phyloP scores from a whole-genome alignment of 2,888 invertebrate genomes.

The Ctenicera cuprea region DNA sequence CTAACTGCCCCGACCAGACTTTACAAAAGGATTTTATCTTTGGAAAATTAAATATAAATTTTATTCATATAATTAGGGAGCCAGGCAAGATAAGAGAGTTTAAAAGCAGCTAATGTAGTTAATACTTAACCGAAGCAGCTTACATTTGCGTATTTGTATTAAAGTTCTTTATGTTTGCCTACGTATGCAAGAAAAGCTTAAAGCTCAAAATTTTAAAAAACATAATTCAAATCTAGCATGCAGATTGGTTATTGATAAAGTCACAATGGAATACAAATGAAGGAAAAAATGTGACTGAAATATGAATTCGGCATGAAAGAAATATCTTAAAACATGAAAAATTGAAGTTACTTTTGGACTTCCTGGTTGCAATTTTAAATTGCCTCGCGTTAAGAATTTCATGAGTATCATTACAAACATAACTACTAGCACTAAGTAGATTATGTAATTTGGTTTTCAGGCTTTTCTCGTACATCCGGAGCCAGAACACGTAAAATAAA shows the following conservation, averaged over 20 bases:
- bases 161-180: no score
- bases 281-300: conserved; percentile 35
- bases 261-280: conserved; percentile 40
- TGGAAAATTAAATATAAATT: conserved; percentile 2
- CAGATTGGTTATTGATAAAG: conserved; percentile 41
- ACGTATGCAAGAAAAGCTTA: neutral
- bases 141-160: no score
- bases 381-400: neutral
- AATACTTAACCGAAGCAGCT: no score
- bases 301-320: conserved; percentile 23
- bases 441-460: conserved; percentile 41
- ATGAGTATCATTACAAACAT: neutral
- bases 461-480: conserved; percentile 35
- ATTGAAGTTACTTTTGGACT: neutral
- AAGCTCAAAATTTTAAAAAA: conserved; percentile 3
- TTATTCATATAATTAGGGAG: conserved; percentile 1
- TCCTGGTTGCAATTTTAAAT: neutral
- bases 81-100: neutral
- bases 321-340: neutral
- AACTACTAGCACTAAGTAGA: conserved; percentile 2
- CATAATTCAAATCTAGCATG: conserved; percentile 21
- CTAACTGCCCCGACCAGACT: neutral
- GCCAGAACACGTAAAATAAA: conserved; percentile 43
- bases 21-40: neutral
- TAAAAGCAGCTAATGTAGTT: no score